Evolutionary conservation across 1,140 invertebrate species (phyloP), one percentile per base, ranked within the genome.

Genomic region (Camponotus floridanus): DNA sequence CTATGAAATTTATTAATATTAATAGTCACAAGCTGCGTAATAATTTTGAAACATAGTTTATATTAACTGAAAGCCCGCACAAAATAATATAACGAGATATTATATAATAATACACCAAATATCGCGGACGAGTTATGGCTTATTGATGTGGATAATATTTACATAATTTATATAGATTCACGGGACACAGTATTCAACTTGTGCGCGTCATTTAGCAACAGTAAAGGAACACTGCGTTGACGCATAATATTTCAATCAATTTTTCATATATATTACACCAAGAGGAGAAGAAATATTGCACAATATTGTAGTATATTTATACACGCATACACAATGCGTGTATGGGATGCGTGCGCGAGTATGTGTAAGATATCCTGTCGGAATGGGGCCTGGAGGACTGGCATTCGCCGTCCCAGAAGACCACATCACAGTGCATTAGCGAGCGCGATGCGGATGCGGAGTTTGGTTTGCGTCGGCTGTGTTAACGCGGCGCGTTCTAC

Each of bases 361-460:
- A 80, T 71, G 80, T 88, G 86, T 91, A 92, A 92, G 89, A 39
- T 57, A 68, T 67, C 68, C 79, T 39, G 86, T 81, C 80, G 85
- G 83, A 88, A 90, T 70, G 76, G 33, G 76, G 81, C 84, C 71
- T 73, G 71, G 70, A 26, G 15, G 18, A 51, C 2, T 9, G 18
- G 39, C 59, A n/a, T 21, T 26, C 45, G n/a, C 67, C 67, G 89
- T 89, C 90, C 91, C 86, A 80, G 71, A 76, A 90, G 89, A 91
- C 86, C 89, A 71, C 87, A 86, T 91, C 87, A 76, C 81, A 81
- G 87, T 87, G 71, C 87, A 90, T 91, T 91, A 91, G 67, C 88
- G 33, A 83, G 18, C 71, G 67, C 71, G 68, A 90, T 61, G 74
- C 73, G 68, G 74, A 74, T 21, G 42, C 21, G 74, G 48, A 74